phyloP scores from a whole-genome alignment of 2,113 vertebrate genomes.

The Pyrgilauda ruficollis region DNA sequence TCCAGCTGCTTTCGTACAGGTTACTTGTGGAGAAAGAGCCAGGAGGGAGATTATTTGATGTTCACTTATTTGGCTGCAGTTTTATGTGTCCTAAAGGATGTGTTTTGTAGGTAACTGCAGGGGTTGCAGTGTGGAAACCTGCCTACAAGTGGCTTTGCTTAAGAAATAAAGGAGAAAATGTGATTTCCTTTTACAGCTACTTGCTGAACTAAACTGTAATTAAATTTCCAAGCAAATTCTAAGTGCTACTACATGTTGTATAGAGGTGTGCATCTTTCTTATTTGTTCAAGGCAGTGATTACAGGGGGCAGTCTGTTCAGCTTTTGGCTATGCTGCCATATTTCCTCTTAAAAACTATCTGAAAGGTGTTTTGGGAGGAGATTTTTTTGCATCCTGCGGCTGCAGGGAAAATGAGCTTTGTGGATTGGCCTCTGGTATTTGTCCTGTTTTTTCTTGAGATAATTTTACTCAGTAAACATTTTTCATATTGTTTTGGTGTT shows the following conservation, averaged over 20 bases:
- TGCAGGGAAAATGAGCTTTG: not conserved
- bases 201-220: not conserved
- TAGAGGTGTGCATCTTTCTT: not conserved
- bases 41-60: not conserved
- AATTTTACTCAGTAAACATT: not conserved
- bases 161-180: not conserved
- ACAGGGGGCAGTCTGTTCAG: not conserved
- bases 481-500: not conserved
- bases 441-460: not conserved
- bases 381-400: not conserved
- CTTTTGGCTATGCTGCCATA: not conserved
- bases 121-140: fast-evolving
- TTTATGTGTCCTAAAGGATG: not conserved
- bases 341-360: not conserved
- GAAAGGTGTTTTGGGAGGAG: not conserved
- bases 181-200: not conserved
- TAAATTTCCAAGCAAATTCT: not conserved
- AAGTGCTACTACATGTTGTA: not conserved
- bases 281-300: not conserved
- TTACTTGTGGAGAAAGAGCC: not conserved
- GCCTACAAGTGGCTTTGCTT: not conserved
- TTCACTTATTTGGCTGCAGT: not conserved
- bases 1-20: not conserved
- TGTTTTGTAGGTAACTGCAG: not conserved
- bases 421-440: not conserved